Evolutionary conservation across 2,113 vertebrate genomes (phyloP).

Genomic region (Tragelaphus scriptus): DNA sequence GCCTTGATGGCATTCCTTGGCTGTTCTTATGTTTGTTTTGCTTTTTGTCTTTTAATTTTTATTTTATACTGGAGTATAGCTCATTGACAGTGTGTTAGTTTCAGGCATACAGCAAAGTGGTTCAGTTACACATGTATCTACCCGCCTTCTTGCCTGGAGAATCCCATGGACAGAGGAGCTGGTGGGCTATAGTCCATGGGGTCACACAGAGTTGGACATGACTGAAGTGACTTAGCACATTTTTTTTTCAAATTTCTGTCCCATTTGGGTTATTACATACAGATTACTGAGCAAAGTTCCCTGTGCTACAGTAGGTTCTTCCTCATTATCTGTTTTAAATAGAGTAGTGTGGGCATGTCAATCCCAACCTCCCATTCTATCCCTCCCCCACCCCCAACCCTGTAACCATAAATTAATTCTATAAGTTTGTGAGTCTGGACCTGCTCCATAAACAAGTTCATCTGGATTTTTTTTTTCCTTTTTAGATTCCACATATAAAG

Average conservation of each 20-base stretch:
- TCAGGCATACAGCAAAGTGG: background rate
- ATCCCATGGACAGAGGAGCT: background rate
- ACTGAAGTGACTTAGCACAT: background rate
- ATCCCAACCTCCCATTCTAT: background rate
- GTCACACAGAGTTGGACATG: background rate
- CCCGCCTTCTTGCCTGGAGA: background rate
- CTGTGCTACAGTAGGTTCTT: background rate
- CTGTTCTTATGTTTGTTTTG: background rate
- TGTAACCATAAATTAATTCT: background rate
- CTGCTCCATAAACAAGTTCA: background rate
- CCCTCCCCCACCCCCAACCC: background rate
- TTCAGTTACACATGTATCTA: background rate
- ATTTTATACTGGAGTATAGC: background rate
- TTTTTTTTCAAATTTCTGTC: background rate
- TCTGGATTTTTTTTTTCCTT: background rate
- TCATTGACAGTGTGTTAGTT: background rate
- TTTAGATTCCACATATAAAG: background rate
- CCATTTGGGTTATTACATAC: background rate
- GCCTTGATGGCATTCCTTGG: fast-evolving
- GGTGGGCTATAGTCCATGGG: background rate
- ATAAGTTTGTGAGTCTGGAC: background rate
- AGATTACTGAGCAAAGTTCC: background rate
- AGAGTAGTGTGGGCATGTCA: background rate
- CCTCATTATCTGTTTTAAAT: background rate
- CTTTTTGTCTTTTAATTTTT: background rate